A percentile compares a stretch with the other conserved stretches of the same genome.
phyloP scores from a whole-genome alignment of 2,888 invertebrate genomes.

The Tethea ocularis region DNA sequence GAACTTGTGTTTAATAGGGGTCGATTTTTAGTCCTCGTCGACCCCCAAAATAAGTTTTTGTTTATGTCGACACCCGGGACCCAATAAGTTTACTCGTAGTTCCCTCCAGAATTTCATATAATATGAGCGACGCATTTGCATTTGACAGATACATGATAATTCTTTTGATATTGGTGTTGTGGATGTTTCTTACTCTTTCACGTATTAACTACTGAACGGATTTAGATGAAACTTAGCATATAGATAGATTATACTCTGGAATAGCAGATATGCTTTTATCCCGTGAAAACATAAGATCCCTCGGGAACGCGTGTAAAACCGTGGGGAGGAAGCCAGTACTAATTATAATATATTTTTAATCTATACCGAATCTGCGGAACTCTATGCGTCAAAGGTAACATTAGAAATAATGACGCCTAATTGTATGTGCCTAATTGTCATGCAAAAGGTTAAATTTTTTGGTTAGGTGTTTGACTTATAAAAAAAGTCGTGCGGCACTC shows the following conservation, averaged over 20 bases:
- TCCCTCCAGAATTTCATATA: not conserved
- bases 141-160: not conserved
- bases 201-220: not conserved
- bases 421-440: not conserved
- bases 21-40: no score
- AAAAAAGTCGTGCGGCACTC: not conserved
- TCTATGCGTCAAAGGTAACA: not conserved
- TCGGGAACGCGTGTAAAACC: no score
- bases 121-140: not conserved
- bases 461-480: not conserved
- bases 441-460: not conserved
- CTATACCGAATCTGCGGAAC: not conserved
- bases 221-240: no score
- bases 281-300: no score
- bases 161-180: no score
- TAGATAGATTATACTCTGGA: no score
- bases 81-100: slow-evolving; percentile 19
- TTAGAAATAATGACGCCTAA: not conserved
- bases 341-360: not conserved
- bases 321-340: no score
- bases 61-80: no score
- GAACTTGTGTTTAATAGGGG: no score
- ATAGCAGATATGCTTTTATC: no score
- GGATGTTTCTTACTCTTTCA: no score
- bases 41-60: no score